Evolutionary conservation across 2,797 vertebrate species (phyloP).

Genomic region (Hemibagrus guttatus): DNA sequence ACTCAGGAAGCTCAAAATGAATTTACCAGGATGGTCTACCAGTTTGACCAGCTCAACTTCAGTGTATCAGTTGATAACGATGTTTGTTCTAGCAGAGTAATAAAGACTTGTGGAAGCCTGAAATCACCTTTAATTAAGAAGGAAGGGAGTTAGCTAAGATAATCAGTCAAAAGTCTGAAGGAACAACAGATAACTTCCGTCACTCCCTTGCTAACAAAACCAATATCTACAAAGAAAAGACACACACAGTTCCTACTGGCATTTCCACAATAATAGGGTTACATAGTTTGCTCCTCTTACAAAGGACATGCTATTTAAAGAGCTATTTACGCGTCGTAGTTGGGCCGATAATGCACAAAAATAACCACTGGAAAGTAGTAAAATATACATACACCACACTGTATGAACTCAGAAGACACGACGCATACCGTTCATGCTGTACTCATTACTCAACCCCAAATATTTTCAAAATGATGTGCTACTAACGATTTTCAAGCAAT

Average conservation of each 20-base stretch:
- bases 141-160: constrained; percentile 11
- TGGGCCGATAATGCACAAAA: neutral
- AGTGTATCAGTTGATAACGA: neutral
- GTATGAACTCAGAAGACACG: neutral
- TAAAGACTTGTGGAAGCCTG: neutral
- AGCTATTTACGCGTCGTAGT: neutral
- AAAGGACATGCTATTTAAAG: neutral
- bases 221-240: neutral
- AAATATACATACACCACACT: neutral
- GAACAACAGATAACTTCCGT: neutral
- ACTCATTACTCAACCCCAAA: neutral
- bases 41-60: neutral
- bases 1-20: neutral
- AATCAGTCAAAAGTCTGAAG: neutral
- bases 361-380: neutral
- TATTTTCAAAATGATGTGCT: neutral
- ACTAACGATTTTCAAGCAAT: neutral
- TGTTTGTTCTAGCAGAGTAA: neutral
- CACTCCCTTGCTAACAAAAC: constrained; percentile 5
- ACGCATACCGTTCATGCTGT: no score
- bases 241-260: neutral
- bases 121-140: constrained; percentile 13
- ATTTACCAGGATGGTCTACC: neutral
- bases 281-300: neutral
- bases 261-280: neutral